A percentile compares a stretch with the other conserved stretches of the same genome.
phyloP scores from a whole-genome alignment of 2,113 vertebrate genomes.

The Rhinoderma darwinii region DNA sequence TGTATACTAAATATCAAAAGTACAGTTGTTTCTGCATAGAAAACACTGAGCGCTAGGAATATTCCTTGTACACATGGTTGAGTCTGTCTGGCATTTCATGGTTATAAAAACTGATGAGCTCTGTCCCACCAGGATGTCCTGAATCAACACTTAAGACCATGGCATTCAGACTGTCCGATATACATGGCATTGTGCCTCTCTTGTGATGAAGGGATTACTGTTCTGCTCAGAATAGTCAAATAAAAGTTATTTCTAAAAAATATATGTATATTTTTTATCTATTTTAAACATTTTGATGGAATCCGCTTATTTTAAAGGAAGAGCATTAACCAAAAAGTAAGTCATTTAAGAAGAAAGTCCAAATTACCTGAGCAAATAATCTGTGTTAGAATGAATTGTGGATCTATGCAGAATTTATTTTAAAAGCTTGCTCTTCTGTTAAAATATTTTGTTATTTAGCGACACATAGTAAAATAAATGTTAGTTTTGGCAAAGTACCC shows the following conservation, averaged over 20 bases:
- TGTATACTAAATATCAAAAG: slow-evolving; percentile 41
- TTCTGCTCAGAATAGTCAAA: not conserved
- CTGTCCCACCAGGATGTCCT: not conserved
- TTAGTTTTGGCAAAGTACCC: slow-evolving; percentile 23
- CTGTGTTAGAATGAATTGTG: not conserved
- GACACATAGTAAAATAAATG: not conserved
- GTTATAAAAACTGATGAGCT: slow-evolving; percentile 16
- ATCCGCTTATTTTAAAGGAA: not conserved
- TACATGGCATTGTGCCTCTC: not conserved
- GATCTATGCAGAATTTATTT: not conserved
- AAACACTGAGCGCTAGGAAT: not conserved
- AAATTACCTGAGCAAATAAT: not conserved
- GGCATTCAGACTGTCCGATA: not conserved
- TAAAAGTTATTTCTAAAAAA: not conserved
- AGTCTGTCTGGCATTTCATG: not conserved
- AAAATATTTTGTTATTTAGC: slow-evolving; percentile 1
- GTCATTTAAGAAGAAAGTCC: not conserved
- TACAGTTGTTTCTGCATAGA: slow-evolving; percentile 24
- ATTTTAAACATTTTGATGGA: not conserved
- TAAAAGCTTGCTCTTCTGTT: not conserved
- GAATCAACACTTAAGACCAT: not conserved
- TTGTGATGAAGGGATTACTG: not conserved
- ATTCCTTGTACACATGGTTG: slow-evolving; percentile 5
- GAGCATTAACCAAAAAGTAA: not conserved
- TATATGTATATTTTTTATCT: too few species aligned